Percentiles rank a stretch among this genome's conserved stretches.
These are phyloP conservation scores for Villa cingulata DNA, from an alignment of 2,888 invertebrate genomes.

Conservation along the genomic window DNA sequence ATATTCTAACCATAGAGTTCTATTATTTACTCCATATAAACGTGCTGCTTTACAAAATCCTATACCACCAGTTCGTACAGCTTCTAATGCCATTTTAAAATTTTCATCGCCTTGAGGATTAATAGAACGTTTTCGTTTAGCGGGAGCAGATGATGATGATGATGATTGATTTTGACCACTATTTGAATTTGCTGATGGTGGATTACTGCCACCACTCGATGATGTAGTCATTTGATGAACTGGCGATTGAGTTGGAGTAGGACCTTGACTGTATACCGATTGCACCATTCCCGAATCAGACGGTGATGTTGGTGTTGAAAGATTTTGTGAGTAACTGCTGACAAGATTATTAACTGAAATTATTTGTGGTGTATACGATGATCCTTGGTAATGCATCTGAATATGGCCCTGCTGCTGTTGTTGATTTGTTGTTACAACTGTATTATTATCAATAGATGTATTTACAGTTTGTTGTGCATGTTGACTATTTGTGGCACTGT, in stretches of 20 bases:
- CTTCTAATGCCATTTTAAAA: constrained; percentile 66
- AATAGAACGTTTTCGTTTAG: constrained; percentile 56
- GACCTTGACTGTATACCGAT: constrained; percentile 39
- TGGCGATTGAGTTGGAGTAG: constrained; percentile 36
- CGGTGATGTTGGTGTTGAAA: constrained; percentile 43
- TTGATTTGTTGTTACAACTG: constrained; percentile 17
- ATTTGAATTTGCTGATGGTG: background rate
- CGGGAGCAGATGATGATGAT: constrained; percentile 27
- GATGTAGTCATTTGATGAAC: constrained; percentile 23
- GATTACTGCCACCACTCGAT: constrained; percentile 11
- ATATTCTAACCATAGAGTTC: constrained; percentile 73
- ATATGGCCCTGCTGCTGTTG: constrained; percentile 19
- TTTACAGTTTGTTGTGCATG: constrained; percentile 17
- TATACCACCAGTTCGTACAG: constrained; percentile 68
- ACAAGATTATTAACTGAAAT: constrained; percentile 39
- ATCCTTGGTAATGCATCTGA: constrained; percentile 20
- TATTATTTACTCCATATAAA: constrained; percentile 72
- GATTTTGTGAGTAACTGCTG: constrained; percentile 40
- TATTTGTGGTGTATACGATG: constrained; percentile 34
- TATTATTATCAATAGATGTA: constrained; percentile 18
- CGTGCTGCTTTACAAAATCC: constrained; percentile 77
- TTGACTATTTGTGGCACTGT: constrained; percentile 33
- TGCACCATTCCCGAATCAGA: constrained; percentile 41
- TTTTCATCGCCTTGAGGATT: constrained; percentile 75
- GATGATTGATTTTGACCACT: constrained; percentile 17